Evolutionary conservation across 92 coral and sea anemone species (phyloP).

Genomic region (Montipora capitata): DNA sequence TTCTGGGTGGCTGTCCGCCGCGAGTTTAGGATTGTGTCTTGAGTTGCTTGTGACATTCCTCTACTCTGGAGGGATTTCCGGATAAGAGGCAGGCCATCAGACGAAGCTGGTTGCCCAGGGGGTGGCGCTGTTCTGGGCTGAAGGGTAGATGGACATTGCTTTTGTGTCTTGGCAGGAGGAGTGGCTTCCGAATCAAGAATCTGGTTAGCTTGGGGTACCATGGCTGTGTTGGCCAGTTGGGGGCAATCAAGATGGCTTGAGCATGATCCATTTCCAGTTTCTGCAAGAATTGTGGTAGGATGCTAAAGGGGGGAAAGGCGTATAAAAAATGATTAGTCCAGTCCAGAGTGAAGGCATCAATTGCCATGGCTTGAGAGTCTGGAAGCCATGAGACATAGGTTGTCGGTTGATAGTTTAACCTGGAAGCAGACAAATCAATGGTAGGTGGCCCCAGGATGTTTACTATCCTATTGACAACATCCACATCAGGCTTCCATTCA

Average conservation of each 20-base stretch:
- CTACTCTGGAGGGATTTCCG: constrained; percentile 49
- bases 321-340: constrained; percentile 55
- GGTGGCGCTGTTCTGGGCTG: constrained; percentile 49
- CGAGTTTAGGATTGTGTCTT: constrained; percentile 65
- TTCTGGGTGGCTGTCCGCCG: constrained; percentile 64
- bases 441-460: constrained; percentile 28
- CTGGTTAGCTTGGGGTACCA: constrained; percentile 76
- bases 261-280: constrained; percentile 55
- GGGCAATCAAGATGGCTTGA: constrained; percentile 57
- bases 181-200: constrained; percentile 42
- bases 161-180: constrained; percentile 37
- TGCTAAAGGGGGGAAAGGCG: constrained; percentile 63
- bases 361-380: constrained; percentile 68
- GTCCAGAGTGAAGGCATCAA: constrained; percentile 66
- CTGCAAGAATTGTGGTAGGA: constrained; percentile 49
- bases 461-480: constrained; percentile 35
- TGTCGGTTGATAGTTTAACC: constrained; percentile 52
- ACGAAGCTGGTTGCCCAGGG: constrained; percentile 27
- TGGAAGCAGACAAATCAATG: constrained; percentile 71
- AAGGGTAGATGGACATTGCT: constrained; percentile 60
- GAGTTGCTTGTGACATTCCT: constrained; percentile 71
- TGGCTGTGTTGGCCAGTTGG: constrained; percentile 73
- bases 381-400: constrained; percentile 64
- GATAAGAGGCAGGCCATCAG: constrained; percentile 66
- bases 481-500: constrained; percentile 62